Base-by-base conservation (phyloP, 2,888 invertebrate genomes). In the Netelia virgata region DNA sequence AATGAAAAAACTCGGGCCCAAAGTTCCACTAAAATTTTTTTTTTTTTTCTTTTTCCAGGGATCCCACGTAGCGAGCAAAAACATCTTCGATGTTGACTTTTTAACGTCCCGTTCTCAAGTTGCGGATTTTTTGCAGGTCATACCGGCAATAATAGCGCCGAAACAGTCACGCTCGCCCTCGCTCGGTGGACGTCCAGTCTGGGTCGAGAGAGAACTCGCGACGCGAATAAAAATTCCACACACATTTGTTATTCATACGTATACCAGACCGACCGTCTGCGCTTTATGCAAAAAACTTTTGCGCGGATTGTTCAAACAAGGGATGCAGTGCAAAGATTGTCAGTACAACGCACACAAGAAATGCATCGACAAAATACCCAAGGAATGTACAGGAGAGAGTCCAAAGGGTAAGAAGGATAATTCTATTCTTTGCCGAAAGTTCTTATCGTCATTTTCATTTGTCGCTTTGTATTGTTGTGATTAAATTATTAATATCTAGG, bases 261-360 rank as follows among this genome's bases (percentile, higher is more conserved):
- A 99, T 94, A 99, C 98, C 66, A 95, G 98, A 70, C 99, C 99
- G 76, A 99, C 99, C 0, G 97, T 99, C 20, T 99, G 99, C 93
- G 97, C 98, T 90, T 96, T 96, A 94, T 99, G 99, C 95, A 98
- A 98, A 94, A 98, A 98, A 94, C 95, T 99, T 90, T 95, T 99
- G 86, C 97, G 97, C 88, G 99, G 99, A 0, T 95, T 99, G 70
- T 98, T 99, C 94, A 98, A 98, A 93, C 99, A 99, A 94, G 99
- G 99, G 80, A 94, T 98, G 89, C 99, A 99, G 94, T 99, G 99
- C 94, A 97, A 97, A 94, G 99, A 99, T 95, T 99, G 99, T 94
- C 98, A 98, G 93, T 98, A 98, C 94, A 99, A 99, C 94, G 97
- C 97, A 85, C 99, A 99, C 94, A 97, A 98, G 93, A 99, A 98